Base-by-base conservation (phyloP, 1,140 invertebrate genomes). In the Danaus melanippus region DNA sequence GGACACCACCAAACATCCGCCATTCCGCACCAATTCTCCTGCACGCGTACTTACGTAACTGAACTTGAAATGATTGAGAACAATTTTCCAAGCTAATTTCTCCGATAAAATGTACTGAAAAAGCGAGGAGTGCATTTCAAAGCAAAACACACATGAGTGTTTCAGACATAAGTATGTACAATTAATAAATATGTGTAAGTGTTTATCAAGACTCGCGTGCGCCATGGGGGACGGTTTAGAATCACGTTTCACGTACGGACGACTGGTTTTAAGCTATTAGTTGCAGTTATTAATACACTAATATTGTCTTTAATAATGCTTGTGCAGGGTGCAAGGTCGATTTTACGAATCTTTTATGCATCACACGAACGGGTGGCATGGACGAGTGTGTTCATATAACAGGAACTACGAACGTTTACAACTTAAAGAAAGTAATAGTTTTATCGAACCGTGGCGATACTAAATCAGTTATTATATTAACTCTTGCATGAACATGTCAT, bases 1-100 rank as follows among this genome's bases (percentile, higher is more conserved):
- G 71, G 74, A 77, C 78, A 80, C 77, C 75, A 79, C 77, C 74
- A 74, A 76, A 85, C 77, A 87, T 88, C 87, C 87, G 87, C 84
- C 74, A 88, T 88, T 87, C 87, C 81, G 86, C 87, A 85, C 86
- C 77, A 86, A 81, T 87, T 87, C 84, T 85, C 76, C 67, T 67
- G 72, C 84, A 82, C 82, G 84, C 84, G 77, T 69, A 77, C 85
- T 88, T 88, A 88, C 67, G 81, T 88, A 88, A 88, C 77, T 86
- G 82, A 87, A 88, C 85, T 88, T 88, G 83, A 87, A 86, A 86
- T 84, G 76, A 82, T 84, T 75, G 71, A 84, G 80, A 85, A 79
- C 74, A 69, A 80, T 87, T 87, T 88, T 87, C 85, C 82, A 87
- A 82, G 78, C 70, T 70, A 86, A 84, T 88, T 87, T 88, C 85